phyloP scores from a whole-genome alignment of 2,113 vertebrate genomes.

The Pseudopipra pipra region DNA sequence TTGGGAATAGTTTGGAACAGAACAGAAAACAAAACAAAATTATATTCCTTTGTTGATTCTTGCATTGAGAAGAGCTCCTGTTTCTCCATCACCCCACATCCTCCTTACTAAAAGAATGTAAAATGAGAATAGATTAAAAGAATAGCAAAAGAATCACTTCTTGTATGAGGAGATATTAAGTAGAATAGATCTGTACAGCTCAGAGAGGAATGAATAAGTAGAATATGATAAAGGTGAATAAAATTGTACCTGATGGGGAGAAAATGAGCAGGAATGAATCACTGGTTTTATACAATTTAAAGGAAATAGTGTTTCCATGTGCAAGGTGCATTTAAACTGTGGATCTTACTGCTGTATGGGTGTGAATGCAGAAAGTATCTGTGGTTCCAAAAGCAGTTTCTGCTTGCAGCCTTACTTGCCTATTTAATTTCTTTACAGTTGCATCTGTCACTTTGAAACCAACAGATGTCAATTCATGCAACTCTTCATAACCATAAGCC shows the following conservation, averaged over 20 bases:
- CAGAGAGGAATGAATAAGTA: not conserved
- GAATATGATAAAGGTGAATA: not conserved
- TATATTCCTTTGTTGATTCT: not conserved
- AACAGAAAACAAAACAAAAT: not conserved
- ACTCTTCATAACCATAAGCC: not conserved
- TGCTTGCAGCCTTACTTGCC: not conserved
- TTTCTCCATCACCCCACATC: not conserved
- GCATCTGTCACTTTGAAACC: not conserved
- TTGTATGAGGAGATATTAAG: not conserved
- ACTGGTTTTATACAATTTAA: not conserved
- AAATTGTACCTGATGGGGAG: accelerated
- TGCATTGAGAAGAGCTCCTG: not conserved
- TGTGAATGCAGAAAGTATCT: not conserved
- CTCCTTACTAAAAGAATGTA: not conserved
- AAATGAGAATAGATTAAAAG: not conserved
- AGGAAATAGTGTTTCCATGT: not conserved
- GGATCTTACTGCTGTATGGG: not conserved
- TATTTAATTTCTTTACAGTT: not conserved
- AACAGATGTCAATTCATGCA: not conserved
- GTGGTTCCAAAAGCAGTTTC: not conserved
- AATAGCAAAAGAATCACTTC: not conserved
- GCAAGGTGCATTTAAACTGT: not conserved
- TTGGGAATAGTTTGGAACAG: not conserved
- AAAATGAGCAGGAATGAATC: not conserved
- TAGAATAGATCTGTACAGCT: not conserved